A percentile compares a stretch with the other conserved stretches of the same genome.
Conservation (phyloP, 2,113 vertebrate species). For the Lontra canadensis region DNA sequence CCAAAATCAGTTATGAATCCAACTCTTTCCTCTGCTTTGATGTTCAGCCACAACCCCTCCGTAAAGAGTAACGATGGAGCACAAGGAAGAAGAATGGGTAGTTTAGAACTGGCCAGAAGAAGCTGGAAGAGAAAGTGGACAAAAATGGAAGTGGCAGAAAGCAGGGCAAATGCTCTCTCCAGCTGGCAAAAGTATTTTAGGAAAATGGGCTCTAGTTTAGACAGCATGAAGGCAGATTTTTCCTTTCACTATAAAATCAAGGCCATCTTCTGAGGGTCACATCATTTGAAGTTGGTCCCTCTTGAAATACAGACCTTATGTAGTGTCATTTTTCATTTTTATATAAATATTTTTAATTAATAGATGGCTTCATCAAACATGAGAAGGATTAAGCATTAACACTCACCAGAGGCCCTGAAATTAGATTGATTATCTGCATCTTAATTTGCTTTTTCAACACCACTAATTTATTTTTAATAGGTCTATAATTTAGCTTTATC, state of each 20-base stretch:
- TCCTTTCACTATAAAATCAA: not conserved
- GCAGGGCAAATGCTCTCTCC: not conserved
- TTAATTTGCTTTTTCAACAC: constrained; percentile 80
- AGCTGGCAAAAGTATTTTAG: constrained; percentile 54
- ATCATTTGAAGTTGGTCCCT: constrained; percentile 69
- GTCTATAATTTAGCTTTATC: constrained; percentile 80
- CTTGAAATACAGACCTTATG: constrained; percentile 71
- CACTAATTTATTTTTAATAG: constrained; percentile 84
- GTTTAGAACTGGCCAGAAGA: not conserved
- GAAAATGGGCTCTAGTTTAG: constrained; percentile 58
- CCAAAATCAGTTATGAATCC: constrained; percentile 9
- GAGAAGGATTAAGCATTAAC: constrained; percentile 76
- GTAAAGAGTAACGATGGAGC: constrained; percentile 25
- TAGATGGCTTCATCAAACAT: constrained; percentile 80
- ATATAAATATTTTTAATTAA: constrained; percentile 86
- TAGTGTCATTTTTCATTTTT: constrained; percentile 72
- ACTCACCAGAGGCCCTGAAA: constrained; percentile 80
- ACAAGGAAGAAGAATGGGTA: not conserved
- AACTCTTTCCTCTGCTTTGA: constrained; percentile 17
- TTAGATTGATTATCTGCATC: constrained; percentile 81
- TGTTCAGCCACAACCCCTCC: not conserved
- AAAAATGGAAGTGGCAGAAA: not conserved
- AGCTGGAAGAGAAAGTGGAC: not conserved
- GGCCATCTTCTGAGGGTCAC: constrained; percentile 65
- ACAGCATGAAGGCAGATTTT: constrained; percentile 37